Conservation (phyloP, 1,140 invertebrate species). For the Rhopalosiphum maidis region DNA sequence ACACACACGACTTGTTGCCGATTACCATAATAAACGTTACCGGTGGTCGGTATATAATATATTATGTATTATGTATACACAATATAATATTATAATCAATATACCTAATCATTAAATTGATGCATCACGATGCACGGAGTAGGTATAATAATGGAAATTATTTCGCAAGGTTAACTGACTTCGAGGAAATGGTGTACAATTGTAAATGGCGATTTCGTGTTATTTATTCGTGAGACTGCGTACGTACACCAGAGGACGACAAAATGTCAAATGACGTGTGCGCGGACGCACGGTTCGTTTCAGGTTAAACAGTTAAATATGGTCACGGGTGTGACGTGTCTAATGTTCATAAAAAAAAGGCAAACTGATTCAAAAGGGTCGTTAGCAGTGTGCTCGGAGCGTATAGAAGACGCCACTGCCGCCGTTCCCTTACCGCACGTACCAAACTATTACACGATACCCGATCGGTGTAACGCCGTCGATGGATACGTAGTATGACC, state of each 20-base stretch:
- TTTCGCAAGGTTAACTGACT: neutral
- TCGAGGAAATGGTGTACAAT: neutral
- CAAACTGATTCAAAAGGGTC: neutral
- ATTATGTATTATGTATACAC: neutral
- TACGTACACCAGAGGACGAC: neutral
- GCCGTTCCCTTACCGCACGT: neutral
- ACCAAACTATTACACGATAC: neutral
- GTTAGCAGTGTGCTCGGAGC: neutral
- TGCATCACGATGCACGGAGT: neutral
- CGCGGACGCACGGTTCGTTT: neutral
- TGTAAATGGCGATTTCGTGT: neutral
- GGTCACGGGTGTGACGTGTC: neutral
- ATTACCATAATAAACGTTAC: constrained; percentile 21
- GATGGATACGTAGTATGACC: neutral
- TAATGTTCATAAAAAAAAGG: neutral
- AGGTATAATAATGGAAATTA: neutral
- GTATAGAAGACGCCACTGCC: neutral
- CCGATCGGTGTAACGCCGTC: neutral
- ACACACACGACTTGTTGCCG: neutral
- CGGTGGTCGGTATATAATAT: too few relatives aligned
- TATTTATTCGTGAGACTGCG: neutral
- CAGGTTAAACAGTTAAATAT: neutral
- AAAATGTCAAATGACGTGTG: neutral
- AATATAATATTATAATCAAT: neutral
- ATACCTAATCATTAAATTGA: neutral